phyloP scores from a whole-genome alignment of 2,888 invertebrate genomes.

The Leucophora obtusa region DNA sequence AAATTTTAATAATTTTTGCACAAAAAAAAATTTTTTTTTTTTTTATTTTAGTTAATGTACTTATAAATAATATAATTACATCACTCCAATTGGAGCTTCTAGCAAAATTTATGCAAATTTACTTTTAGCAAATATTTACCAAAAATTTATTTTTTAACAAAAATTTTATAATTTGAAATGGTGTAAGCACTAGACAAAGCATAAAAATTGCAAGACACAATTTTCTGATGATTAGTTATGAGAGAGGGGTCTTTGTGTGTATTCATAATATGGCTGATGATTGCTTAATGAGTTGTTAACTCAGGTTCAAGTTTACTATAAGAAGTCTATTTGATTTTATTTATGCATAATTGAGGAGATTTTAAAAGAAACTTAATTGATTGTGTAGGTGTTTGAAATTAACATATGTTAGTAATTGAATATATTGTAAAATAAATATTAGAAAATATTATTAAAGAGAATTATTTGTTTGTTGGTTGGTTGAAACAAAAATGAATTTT shows the following conservation, averaged over 20 bases:
- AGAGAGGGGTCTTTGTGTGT: background rate
- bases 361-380: constrained; percentile 19
- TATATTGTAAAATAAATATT: background rate
- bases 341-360: constrained; percentile 33
- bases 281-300: constrained; percentile 9
- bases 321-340: constrained; percentile 22
- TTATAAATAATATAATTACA: no score
- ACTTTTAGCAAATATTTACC: no score
- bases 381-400: constrained; percentile 9
- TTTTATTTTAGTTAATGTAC: no score
- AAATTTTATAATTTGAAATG: background rate
- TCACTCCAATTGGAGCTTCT: no score
- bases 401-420: background rate
- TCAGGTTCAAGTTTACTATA: background rate
- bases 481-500: no score
- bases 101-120: no score
- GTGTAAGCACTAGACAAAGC: background rate
- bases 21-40: no score
- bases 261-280: constrained; percentile 13
- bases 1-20: no score
- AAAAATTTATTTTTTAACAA: background rate
- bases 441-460: no score
- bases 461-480: no score
- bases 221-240: background rate
- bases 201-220: background rate